These are phyloP conservation scores for Noctua comes DNA, from an alignment of 2,888 invertebrate species.

Conservation along the genomic window DNA sequence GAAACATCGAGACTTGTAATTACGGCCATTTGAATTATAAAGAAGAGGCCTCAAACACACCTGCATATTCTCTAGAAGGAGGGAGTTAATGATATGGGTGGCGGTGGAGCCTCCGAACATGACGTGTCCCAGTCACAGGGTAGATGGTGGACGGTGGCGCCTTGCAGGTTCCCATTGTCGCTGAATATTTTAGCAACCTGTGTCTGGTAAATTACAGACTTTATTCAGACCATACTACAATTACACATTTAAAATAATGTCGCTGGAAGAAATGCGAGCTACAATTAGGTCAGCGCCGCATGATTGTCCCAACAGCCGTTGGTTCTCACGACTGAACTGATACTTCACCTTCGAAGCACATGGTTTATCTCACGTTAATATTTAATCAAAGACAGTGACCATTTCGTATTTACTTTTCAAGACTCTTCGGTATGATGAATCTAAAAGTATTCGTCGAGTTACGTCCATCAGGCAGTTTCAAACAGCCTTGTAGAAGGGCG, in stretches of 20 bases:
- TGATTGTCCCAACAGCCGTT: slow-evolving; percentile 77
- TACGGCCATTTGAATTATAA: slow-evolving; percentile 54
- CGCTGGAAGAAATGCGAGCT: slow-evolving; percentile 72
- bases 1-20: slow-evolving; percentile 47
- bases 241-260: slow-evolving; percentile 80
- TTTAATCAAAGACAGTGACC: slow-evolving; percentile 54
- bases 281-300: slow-evolving; percentile 82
- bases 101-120: slow-evolving; percentile 62
- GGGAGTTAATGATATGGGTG: slow-evolving; percentile 65
- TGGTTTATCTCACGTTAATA: slow-evolving; percentile 66
- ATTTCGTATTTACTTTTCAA: slow-evolving; percentile 10
- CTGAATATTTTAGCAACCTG: slow-evolving; percentile 86
- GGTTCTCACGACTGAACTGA: slow-evolving; percentile 75
- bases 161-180: slow-evolving; percentile 79
- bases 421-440: background rate
- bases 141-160: slow-evolving; percentile 67
- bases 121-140: slow-evolving; percentile 68
- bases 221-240: slow-evolving; percentile 75
- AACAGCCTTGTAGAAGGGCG: background rate
- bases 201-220: slow-evolving; percentile 85
- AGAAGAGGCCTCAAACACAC: slow-evolving; percentile 73
- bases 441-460: background rate
- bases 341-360: slow-evolving; percentile 67
- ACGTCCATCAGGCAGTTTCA: background rate
- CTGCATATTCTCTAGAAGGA: slow-evolving; percentile 75